phyloP scores from a whole-genome alignment of 2,888 invertebrate species.

The Thera obeliscata region DNA sequence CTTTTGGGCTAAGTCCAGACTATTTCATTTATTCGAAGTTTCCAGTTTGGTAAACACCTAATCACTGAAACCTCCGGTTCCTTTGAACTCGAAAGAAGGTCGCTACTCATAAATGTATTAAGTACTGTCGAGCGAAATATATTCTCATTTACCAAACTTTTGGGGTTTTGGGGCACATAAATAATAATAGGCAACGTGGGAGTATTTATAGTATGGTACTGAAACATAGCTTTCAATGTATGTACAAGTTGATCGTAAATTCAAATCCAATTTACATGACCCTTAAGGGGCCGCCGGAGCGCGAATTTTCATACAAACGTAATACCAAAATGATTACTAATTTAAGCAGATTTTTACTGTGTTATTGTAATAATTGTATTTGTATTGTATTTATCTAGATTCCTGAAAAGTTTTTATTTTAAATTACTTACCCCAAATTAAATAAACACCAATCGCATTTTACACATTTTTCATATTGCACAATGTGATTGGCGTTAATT shows the following conservation, averaged over 20 bases:
- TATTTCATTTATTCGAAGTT: slow-evolving; percentile 42
- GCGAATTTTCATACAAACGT: too few species aligned
- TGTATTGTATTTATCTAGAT: too few species aligned
- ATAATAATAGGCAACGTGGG: slow-evolving; percentile 42
- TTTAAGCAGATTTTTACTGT: too few species aligned
- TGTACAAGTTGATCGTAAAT: slow-evolving; percentile 54
- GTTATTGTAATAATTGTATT: too few species aligned
- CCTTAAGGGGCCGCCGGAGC: slow-evolving; percentile 26
- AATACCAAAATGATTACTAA: too few species aligned
- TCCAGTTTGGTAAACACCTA: slow-evolving; percentile 42
- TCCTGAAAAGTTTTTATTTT: too few species aligned
- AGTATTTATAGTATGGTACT: slow-evolving; percentile 45
- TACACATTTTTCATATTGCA: too few species aligned
- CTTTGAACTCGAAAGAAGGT: slow-evolving; percentile 46
- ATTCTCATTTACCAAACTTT: slow-evolving; percentile 35
- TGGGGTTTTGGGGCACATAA: slow-evolving; percentile 30
- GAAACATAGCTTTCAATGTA: slow-evolving; percentile 49
- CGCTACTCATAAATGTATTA: slow-evolving; percentile 38
- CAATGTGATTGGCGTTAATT: too few species aligned
- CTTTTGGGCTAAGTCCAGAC: slow-evolving; percentile 32
- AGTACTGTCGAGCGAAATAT: slow-evolving; percentile 28
- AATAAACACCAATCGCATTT: too few species aligned
- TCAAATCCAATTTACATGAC: slow-evolving; percentile 54
- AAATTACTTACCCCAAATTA: too few species aligned
- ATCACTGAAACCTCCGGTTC: slow-evolving; percentile 35